These are phyloP conservation scores for Crax fasciolata DNA, from an alignment of 2,797 vertebrate genomes.

Conservation along the genomic window DNA sequence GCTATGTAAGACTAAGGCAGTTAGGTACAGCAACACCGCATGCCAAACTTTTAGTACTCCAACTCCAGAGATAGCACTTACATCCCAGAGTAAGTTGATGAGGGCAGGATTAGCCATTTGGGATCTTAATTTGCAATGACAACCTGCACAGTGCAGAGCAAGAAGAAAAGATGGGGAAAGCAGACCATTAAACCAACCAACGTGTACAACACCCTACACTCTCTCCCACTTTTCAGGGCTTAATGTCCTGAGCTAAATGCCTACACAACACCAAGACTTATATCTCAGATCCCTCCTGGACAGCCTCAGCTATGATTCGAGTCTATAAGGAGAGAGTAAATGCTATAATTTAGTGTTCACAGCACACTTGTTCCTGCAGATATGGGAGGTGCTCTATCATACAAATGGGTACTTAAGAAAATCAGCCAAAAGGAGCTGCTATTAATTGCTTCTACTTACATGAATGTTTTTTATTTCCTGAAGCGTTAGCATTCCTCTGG, in stretches of 20 bases:
- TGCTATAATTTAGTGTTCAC: not conserved
- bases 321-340: not conserved
- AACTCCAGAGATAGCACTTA: not conserved
- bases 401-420: not conserved
- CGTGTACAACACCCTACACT: not conserved
- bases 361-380: not conserved
- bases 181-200: not conserved
- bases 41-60: not conserved
- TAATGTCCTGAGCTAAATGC: not conserved
- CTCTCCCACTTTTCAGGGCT: not conserved
- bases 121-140: not conserved
- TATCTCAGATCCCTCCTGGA: not conserved
- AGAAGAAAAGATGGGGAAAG: not conserved
- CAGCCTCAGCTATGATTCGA: not conserved
- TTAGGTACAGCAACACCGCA: not conserved
- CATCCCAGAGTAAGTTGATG: not conserved
- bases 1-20: not conserved
- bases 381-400: not conserved
- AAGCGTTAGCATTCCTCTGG: conserved; percentile 87
- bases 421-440: not conserved
- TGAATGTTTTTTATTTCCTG: conserved; percentile 94
- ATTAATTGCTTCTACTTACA: conserved; percentile 82
- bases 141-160: not conserved
- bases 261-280: not conserved
- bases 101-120: not conserved